Percentiles rank a stretch among this genome's conserved stretches.
Evolutionary conservation across 2,113 vertebrate genomes (phyloP).

Genomic region (Ornithorhynchus anatinus): DNA sequence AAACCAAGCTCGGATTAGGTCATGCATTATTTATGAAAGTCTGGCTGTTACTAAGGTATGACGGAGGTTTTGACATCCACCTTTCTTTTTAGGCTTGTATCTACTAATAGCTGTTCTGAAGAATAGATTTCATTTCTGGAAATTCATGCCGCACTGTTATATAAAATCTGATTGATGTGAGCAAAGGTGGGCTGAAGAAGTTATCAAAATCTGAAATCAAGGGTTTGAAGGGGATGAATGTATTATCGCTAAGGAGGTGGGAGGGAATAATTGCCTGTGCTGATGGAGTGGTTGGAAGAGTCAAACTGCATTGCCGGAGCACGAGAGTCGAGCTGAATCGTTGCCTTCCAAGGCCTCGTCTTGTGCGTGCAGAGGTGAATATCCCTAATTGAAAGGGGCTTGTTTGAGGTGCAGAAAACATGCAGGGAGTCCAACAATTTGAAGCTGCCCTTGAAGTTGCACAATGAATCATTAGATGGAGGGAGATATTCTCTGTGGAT

Average conservation of each 20-base stretch:
- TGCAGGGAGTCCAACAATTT: no score
- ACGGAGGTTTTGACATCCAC: slow-evolving; percentile 11
- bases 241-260: slow-evolving; percentile 64
- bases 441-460: no score
- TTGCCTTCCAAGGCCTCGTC: no score
- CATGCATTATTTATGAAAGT: slow-evolving; percentile 27
- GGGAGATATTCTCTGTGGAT: no score
- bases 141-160: slow-evolving; percentile 51
- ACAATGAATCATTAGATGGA: no score
- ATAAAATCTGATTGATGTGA: slow-evolving; percentile 74
- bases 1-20: slow-evolving; percentile 8
- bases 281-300: slow-evolving; percentile 8
- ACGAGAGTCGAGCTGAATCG: background rate
- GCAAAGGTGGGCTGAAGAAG: slow-evolving; percentile 68
- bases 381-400: no score
- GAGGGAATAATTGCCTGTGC: slow-evolving; percentile 57
- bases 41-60: slow-evolving; percentile 13
- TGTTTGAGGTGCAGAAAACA: no score
- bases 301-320: background rate
- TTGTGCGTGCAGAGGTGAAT: no score
- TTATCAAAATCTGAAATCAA: slow-evolving; percentile 60
- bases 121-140: slow-evolving; percentile 61
- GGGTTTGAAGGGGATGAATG: slow-evolving; percentile 54
- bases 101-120: slow-evolving; percentile 61
- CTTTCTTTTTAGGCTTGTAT: slow-evolving; percentile 49